Evolutionary conservation across 35 echinoderm and acorn worm species (phyloP), one percentile per base, ranked within the genome.

Genomic region (Stichopus chloronotus): DNA sequence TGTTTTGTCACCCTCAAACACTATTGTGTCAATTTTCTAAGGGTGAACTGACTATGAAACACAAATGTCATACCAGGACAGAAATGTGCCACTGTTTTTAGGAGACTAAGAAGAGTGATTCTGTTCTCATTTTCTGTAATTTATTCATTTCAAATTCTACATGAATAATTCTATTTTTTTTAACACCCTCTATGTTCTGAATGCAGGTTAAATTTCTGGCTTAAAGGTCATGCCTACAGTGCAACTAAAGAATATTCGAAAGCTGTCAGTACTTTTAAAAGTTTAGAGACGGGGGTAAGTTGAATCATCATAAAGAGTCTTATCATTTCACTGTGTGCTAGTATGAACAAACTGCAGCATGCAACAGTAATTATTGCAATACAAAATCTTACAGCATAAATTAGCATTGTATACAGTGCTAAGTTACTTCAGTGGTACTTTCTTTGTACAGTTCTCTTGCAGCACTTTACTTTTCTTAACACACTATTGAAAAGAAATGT

Each of bases 201-300:
- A 17, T 72, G 6, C 63, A 99, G 97, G 97, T 90, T 99, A 30
- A 96, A 93, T 52, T 99, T 96, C 57, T 96, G 95, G 97, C 87
- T 99, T 65, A 99, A 96, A 72, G 97, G 97, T 4, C 97, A 98
- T 94, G 95, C 97, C 22, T 96, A 96, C 89, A 96, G 92, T 79
- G 90, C 97, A 12, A 91, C 72, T 76, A 99, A 99, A 56, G 97
- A 99, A 24, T 96, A 96, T 79, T 65, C 93, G 56, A 98, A 96
- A 78, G 97, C 95, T 79, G 92, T 99, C 72, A 93, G 90, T 57
- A 96, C 95, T 8, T 99, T 99, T 57, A 96, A 96, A 88, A 94
- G 77, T 12, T 76, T 99, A 19, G 97, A 99, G 69, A 93, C 91
- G 25, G 88, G 87, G 90, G 97, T 99, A 95, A 92, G 94, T 94